phyloP scores from a whole-genome alignment of 2,797 vertebrate genomes.

The Eulemur albifrons region DNA sequence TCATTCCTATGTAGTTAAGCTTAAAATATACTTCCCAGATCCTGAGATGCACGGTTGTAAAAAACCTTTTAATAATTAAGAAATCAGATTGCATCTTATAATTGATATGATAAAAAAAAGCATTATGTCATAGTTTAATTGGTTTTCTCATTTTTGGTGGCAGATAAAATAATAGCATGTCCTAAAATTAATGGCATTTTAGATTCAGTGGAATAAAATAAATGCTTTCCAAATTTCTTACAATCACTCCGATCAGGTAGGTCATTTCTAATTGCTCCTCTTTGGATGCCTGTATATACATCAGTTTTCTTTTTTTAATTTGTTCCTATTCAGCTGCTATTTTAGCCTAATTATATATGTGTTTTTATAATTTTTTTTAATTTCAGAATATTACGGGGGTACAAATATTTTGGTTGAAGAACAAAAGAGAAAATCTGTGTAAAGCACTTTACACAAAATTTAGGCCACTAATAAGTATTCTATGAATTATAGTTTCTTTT shows the following conservation, averaged over 20 bases:
- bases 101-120: not conserved
- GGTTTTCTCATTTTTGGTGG: not conserved
- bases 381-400: too few relatives aligned
- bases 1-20: not conserved
- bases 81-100: not conserved
- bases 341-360: constrained; percentile 35
- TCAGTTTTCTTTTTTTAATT: not conserved
- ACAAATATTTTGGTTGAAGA: not conserved
- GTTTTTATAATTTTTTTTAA: too few relatives aligned
- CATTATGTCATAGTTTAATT: constrained; percentile 22
- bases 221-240: constrained; percentile 16
- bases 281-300: not conserved
- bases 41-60: not conserved
- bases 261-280: constrained; percentile 1
- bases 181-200: not conserved
- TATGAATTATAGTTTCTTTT: not conserved
- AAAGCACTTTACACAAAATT: not conserved
- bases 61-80: constrained; percentile 1
- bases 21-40: not conserved
- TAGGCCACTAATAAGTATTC: not conserved
- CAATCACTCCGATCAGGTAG: not conserved
- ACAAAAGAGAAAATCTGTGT: not conserved
- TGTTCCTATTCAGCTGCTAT: constrained; percentile 23
- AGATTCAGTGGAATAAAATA: constrained; percentile 20
- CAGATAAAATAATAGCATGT: constrained; percentile 21